phyloP scores from a whole-genome alignment of 2,797 vertebrate species.

The Lophius americanus region DNA sequence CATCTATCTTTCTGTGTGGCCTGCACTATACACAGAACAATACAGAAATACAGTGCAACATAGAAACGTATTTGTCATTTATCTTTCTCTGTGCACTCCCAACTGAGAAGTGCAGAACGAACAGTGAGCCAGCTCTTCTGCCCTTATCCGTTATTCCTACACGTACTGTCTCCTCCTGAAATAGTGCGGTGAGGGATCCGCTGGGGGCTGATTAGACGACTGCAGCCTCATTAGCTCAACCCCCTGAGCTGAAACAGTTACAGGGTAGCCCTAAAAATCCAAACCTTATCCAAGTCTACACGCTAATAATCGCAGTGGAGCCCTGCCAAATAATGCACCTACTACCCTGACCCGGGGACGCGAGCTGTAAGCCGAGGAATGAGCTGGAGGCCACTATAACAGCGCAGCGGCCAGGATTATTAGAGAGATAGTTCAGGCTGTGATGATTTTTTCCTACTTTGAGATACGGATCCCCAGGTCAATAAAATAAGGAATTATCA shows the following conservation, averaged over 20 bases:
- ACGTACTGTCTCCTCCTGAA: constrained; percentile 23
- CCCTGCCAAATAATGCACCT: constrained; percentile 71
- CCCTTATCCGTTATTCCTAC: constrained; percentile 40
- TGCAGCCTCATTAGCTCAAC: constrained; percentile 72
- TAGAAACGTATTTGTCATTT: constrained; percentile 59
- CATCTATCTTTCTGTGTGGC: constrained; percentile 56
- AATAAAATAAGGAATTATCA: constrained; percentile 76
- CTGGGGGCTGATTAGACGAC: constrained; percentile 50
- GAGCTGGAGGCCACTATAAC: constrained; percentile 54
- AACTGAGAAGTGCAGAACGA: constrained; percentile 41
- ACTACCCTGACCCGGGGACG: constrained; percentile 61
- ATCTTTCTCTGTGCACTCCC: constrained; percentile 46
- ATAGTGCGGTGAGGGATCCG: constrained; percentile 50
- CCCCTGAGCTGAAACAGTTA: constrained; percentile 61
- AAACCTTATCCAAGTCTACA: constrained; percentile 71
- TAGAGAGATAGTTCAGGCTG: neutral
- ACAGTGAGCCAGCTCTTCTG: constrained; percentile 21
- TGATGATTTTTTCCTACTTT: constrained; percentile 62
- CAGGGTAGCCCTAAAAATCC: constrained; percentile 72
- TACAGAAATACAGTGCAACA: constrained; percentile 43
- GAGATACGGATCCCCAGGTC: constrained; percentile 50
- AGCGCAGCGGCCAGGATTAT: constrained; percentile 63
- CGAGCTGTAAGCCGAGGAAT: constrained; percentile 38
- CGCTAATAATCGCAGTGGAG: constrained; percentile 71
- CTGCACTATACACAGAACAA: constrained; percentile 17